Percentiles rank a stretch among this genome's conserved stretches.
phyloP scores from a whole-genome alignment of 2,797 vertebrate genomes.

The Catamblyrhynchus diadema region DNA sequence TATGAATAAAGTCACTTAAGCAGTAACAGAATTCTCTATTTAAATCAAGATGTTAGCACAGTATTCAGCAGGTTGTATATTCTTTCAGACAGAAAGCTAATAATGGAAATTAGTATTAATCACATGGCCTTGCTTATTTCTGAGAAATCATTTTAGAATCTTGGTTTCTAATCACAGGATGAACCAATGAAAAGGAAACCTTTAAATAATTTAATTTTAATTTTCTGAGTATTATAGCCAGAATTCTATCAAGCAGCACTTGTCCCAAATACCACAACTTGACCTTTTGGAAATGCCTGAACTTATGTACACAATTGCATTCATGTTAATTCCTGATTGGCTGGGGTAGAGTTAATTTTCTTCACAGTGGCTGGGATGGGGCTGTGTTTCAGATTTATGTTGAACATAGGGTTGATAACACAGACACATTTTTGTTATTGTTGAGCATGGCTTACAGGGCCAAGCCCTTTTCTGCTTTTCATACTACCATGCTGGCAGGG shows the following conservation, averaged over 20 bases:
- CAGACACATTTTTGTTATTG: accelerated
- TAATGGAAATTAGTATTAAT: not conserved
- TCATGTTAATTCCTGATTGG: not conserved
- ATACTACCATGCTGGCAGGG: accelerated
- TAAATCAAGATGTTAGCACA: not conserved
- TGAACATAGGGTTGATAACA: not conserved
- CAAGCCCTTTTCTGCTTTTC: not conserved
- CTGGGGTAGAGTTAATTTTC: not conserved
- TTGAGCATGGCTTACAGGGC: not conserved
- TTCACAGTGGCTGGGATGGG: not conserved
- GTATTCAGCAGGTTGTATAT: not conserved
- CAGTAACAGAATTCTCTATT: not conserved
- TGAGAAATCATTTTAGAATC: not conserved
- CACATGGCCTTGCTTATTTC: not conserved
- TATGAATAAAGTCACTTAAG: not conserved
- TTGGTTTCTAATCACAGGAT: not conserved
- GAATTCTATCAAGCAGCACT: not conserved
- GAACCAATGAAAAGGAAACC: not conserved
- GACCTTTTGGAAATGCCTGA: not conserved
- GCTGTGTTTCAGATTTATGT: not conserved
- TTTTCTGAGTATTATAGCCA: not conserved
- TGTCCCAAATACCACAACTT: not conserved
- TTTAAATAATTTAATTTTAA: not conserved
- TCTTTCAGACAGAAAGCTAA: not conserved
- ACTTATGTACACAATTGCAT: not conserved